Base-by-base conservation (phyloP, 2,888 invertebrate species). In the Eumacrocentrus americanus region DNA sequence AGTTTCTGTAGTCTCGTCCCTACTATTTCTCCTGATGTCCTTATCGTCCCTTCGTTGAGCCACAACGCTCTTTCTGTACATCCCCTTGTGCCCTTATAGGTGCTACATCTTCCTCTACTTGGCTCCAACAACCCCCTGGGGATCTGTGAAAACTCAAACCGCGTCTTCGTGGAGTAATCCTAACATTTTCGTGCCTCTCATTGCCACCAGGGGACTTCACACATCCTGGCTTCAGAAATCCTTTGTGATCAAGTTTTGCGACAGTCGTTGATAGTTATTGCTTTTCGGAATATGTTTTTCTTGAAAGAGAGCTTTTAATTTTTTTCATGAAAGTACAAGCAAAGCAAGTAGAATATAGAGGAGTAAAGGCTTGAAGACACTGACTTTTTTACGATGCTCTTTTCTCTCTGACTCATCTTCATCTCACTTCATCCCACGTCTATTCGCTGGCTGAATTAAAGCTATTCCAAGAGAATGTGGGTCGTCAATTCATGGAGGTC, bases 391-490 rank as follows among this genome's bases (percentile, higher is more conserved):
- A 54, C 54, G 55, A 50, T 51, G 60, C 51, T 50, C 55, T 60
- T 60, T 56, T 51, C 37, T 9, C 14, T 5, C 12, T 53, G 14
- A 40, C 9, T 55, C 23, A n/a, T 40, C 18, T 25, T 42, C 7
- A 29, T 34, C 12, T n/a, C n/a, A n/a, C n/a, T 23, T 48, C 38
- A 53, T 47, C 22, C 54, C 4, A n/a, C 3, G 2, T 42, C 34
- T 25, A 48, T 40, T 40, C 44, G 47, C 22, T 35, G 16, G 37
- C 34, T 65, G 63, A 64, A 65, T 65, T 64, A 72, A 68, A 67
- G 67, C 61, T 69, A 68, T 72, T 73, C 64, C 69, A 67, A 63
- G 63, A 70, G 72, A 72, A 75, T 75, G 68, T 75, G 68, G 75
- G 74, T 74, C 74, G 72, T 67, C 66, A 59, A 40, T 59, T 53